phyloP scores from a whole-genome alignment of 2,113 vertebrate genomes.

The Lontra canadensis region DNA sequence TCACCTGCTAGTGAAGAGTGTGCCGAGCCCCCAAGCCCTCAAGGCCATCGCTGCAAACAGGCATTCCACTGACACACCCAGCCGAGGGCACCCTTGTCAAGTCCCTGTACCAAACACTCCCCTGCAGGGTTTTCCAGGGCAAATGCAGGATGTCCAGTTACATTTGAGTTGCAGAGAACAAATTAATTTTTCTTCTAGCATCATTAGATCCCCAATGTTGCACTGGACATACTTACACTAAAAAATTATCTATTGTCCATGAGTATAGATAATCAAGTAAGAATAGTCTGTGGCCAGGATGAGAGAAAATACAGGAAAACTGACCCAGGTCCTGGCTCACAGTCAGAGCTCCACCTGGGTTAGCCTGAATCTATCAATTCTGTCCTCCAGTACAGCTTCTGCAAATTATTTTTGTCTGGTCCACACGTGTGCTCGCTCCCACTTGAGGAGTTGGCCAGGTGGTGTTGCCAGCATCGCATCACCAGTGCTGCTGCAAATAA shows the following conservation, averaged over 20 bases:
- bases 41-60: accelerated
- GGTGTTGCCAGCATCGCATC: no score
- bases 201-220: neutral
- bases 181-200: neutral
- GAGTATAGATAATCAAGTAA: neutral
- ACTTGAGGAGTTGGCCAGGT: neutral
- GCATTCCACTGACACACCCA: neutral
- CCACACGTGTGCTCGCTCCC: neutral
- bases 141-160: neutral
- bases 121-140: neutral
- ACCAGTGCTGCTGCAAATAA: neutral
- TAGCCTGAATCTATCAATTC: neutral
- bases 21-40: neutral
- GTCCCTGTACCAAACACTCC: neutral
- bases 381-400: neutral
- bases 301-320: neutral
- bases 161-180: neutral
- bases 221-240: neutral
- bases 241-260: neutral
- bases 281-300: neutral
- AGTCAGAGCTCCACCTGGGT: no score
- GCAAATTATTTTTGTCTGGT: neutral
- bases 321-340: neutral
- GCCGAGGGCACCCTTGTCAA: neutral
- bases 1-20: neutral